Conservation (phyloP, 2,797 vertebrate species). For the Bufotes viridis region DNA sequence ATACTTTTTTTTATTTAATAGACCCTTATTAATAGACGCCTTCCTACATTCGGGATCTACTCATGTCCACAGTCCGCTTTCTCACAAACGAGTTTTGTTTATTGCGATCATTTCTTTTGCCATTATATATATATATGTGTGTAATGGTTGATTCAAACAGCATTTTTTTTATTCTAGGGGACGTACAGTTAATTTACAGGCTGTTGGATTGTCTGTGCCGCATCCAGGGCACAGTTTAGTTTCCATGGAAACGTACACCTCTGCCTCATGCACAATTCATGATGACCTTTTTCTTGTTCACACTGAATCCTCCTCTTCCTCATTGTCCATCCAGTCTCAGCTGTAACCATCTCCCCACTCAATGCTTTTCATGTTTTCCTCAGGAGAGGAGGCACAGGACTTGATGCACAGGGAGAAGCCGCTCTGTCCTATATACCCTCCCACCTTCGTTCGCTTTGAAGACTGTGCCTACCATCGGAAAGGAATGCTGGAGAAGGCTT, state of each 20-base stretch:
- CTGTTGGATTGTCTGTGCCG: slow-evolving; percentile 67
- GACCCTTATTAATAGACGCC: not conserved
- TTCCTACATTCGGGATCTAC: not conserved
- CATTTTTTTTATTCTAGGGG: slow-evolving; percentile 2
- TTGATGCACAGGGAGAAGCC: slow-evolving; percentile 22
- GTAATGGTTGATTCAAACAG: not conserved
- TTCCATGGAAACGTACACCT: slow-evolving; percentile 75
- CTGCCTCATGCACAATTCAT: slow-evolving; percentile 84
- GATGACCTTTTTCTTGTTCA: slow-evolving; percentile 72
- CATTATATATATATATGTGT: not conserved
- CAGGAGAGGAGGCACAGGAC: slow-evolving; percentile 8
- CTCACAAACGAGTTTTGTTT: not conserved
- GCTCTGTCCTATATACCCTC: not conserved
- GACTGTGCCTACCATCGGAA: not conserved
- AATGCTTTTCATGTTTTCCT: slow-evolving; percentile 16
- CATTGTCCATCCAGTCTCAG: not conserved
- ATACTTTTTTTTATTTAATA: not conserved
- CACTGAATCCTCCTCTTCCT: slow-evolving; percentile 50
- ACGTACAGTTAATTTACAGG: slow-evolving; percentile 38
- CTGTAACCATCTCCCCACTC: slow-evolving; percentile 26
- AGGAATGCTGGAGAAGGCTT: not conserved
- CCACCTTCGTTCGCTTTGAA: slow-evolving; percentile 27
- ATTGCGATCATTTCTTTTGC: not conserved
- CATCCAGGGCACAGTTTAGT: slow-evolving; percentile 67
- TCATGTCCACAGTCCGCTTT: not conserved